These are phyloP conservation scores for Verasper variegatus DNA, from an alignment of 2,113 vertebrate species.

Conservation along the genomic window DNA sequence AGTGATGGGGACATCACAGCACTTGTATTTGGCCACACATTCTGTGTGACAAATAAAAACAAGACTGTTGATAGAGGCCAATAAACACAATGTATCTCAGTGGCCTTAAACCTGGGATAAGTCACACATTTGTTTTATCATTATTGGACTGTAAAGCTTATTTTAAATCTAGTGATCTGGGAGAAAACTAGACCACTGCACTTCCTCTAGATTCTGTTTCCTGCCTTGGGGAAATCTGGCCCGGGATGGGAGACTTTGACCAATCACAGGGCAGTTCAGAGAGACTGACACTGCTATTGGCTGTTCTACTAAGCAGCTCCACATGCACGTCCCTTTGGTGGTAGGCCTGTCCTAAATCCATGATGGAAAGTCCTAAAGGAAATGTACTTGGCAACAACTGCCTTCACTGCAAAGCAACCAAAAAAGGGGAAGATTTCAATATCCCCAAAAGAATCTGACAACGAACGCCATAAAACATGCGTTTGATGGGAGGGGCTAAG, in stretches of 20 bases:
- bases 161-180: no score
- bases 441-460: not conserved
- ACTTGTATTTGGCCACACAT: slow-evolving; percentile 92
- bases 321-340: not conserved
- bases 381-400: not conserved
- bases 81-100: not conserved
- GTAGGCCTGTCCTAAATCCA: not conserved
- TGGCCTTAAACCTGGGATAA: not conserved
- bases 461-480: not conserved
- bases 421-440: slow-evolving; percentile 2
- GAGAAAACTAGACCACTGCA: no score
- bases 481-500: no score
- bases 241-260: no score
- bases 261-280: not conserved
- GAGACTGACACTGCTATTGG: not conserved
- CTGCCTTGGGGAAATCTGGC: no score
- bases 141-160: no score
- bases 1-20: slow-evolving; percentile 93
- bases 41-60: slow-evolving; percentile 76
- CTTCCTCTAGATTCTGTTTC: no score
- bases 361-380: not conserved
- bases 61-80: not conserved
- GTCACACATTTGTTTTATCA: no score
- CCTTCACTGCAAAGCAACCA: not conserved
- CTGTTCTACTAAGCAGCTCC: not conserved